These are phyloP conservation scores for Hartigia nigra DNA, from an alignment of 2,888 invertebrate species.

Conservation along the genomic window DNA sequence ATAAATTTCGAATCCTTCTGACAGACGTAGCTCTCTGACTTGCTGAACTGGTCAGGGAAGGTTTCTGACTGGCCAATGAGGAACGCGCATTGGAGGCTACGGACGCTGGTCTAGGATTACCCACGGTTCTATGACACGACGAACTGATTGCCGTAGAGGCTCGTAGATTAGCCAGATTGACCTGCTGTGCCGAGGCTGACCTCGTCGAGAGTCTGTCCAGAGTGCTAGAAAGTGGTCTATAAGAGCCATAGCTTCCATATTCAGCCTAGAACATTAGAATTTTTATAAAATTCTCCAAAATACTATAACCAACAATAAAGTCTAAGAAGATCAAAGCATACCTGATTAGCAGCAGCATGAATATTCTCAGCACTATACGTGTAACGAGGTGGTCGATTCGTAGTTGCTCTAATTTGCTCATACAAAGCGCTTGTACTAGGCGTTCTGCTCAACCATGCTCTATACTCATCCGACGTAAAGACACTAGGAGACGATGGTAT, in stretches of 20 bases:
- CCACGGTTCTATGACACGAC: slow-evolving; percentile 54
- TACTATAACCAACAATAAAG: neutral
- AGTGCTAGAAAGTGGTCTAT: slow-evolving; percentile 76
- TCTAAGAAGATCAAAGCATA: slow-evolving; percentile 57
- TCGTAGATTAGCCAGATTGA: slow-evolving; percentile 61
- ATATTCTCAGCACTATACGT: slow-evolving; percentile 94
- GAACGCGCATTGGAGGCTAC: slow-evolving; percentile 58
- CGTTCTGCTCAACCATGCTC: slow-evolving; percentile 91
- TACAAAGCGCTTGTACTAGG: slow-evolving; percentile 94
- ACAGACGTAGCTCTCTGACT: slow-evolving; percentile 74
- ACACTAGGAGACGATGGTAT: slow-evolving; percentile 69
- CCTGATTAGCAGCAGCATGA: slow-evolving; percentile 85
- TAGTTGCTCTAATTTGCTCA: slow-evolving; percentile 86
- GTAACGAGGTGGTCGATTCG: slow-evolving; percentile 81
- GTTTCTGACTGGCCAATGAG: slow-evolving; percentile 55
- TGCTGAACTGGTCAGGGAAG: slow-evolving; percentile 40
- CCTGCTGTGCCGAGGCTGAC: slow-evolving; percentile 75
- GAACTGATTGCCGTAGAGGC: slow-evolving; percentile 64
- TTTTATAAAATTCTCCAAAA: neutral
- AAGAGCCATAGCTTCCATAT: slow-evolving; percentile 69
- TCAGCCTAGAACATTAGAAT: slow-evolving; percentile 42
- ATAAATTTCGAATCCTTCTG: slow-evolving; percentile 82
- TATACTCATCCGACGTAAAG: slow-evolving; percentile 92
- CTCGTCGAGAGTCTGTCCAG: slow-evolving; percentile 75
- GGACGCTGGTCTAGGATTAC: slow-evolving; percentile 58